Conservation (phyloP, 2,888 invertebrate species). For the Frankliniella intonsa region DNA sequence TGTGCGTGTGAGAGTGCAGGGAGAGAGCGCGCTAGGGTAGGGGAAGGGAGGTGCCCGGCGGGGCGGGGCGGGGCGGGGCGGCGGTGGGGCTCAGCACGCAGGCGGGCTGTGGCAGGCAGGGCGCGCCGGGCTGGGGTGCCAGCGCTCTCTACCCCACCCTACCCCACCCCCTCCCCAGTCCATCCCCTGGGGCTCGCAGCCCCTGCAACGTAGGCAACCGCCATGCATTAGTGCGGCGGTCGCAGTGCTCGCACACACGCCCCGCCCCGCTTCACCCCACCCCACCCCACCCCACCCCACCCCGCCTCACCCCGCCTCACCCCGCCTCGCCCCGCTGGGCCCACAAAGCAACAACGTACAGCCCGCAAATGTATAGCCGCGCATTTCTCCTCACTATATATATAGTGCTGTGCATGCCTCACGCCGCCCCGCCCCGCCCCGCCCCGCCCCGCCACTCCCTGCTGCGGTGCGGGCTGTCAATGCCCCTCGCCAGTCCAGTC, state of each 20-base stretch:
- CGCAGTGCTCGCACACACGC: neutral
- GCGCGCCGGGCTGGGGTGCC: too few relatives aligned
- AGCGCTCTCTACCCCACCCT: neutral
- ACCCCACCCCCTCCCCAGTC: neutral
- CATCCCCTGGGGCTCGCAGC: neutral
- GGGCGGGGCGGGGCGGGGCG: too few relatives aligned
- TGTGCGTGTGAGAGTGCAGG: conserved; percentile 36
- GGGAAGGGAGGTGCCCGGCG: neutral
- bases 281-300: neutral
- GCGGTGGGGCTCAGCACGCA: too few relatives aligned
- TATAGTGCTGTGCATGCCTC: too few relatives aligned
- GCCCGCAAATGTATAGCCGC: too few relatives aligned
- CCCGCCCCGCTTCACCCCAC: neutral
- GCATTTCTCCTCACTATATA: too few relatives aligned
- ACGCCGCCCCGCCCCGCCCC: too few relatives aligned
- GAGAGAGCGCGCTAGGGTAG: conserved; percentile 37
- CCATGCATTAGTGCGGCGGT: conserved; percentile 17
- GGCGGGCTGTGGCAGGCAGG: too few relatives aligned
- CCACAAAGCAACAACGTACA: too few relatives aligned
- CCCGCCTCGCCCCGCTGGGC: conserved; percentile 27
- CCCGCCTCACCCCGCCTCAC: neutral
- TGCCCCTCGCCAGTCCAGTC: too few relatives aligned
- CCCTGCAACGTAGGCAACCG: conserved; percentile 18
- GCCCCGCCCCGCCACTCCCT: too few relatives aligned
- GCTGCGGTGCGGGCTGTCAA: too few relatives aligned